Percentiles rank a stretch among this genome's conserved stretches.
Conservation (phyloP, 1,140 invertebrate genomes). For the Lucilia cuprina region DNA sequence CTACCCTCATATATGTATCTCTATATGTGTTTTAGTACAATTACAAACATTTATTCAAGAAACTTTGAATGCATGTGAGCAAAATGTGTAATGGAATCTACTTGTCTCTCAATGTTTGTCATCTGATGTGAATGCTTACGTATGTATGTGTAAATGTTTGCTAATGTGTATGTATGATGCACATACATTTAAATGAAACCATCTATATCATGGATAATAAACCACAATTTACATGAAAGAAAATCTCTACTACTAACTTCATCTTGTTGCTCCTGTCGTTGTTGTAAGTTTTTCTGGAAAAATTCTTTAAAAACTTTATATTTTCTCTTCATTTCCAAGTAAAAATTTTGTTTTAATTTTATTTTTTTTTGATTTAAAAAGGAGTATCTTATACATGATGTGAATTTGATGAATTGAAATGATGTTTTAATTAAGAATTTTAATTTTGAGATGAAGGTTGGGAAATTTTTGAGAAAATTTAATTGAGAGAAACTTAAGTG, state of each 20-base stretch:
- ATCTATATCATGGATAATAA: not conserved
- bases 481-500: too few species aligned
- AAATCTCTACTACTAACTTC: not conserved
- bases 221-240: constrained; percentile 27
- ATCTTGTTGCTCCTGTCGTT: not conserved
- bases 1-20: too few species aligned
- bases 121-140: not conserved
- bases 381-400: not conserved
- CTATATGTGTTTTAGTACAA: too few species aligned
- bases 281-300: not conserved
- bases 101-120: not conserved
- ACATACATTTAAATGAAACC: constrained; percentile 13
- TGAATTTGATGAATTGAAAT: constrained; percentile 10
- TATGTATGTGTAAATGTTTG: not conserved
- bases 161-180: not conserved
- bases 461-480: too few species aligned
- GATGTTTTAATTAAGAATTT: constrained; percentile 13
- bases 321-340: not conserved
- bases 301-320: not conserved
- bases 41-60: too few species aligned
- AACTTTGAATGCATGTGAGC: not conserved
- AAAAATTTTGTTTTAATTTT: not conserved
- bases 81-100: not conserved
- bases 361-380: not conserved
- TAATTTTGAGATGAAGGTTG: not conserved